A percentile compares a stretch with the other conserved stretches of the same genome.
Conservation (phyloP, 1,140 invertebrate genomes). For the Archegozetes longisetosus region DNA sequence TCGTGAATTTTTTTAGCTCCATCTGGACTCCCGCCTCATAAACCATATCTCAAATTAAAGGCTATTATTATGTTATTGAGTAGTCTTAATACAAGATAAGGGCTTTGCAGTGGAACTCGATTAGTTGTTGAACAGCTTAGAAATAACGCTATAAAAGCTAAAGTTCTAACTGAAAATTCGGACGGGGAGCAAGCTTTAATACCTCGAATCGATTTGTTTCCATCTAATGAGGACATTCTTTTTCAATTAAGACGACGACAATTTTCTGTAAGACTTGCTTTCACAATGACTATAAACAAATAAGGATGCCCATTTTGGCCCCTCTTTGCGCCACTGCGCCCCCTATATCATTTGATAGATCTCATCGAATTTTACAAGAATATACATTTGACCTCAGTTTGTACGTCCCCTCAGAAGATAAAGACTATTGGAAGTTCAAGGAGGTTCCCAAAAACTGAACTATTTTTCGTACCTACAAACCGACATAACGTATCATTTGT, state of each 20-base stretch:
- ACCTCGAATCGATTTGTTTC: background rate
- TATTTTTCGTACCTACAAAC: too few relatives aligned
- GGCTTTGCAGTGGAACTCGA: slow-evolving; percentile 30
- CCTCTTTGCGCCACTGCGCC: too few relatives aligned
- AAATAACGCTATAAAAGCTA: slow-evolving; percentile 18
- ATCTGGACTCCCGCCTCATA: slow-evolving; percentile 28
- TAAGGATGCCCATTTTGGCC: slow-evolving; percentile 33
- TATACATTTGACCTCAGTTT: too few relatives aligned
- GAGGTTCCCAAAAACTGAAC: too few relatives aligned
- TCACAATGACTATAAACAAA: slow-evolving; percentile 38
- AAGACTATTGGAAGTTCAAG: too few relatives aligned
- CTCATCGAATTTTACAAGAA: too few relatives aligned
- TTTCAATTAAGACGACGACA: too few relatives aligned
- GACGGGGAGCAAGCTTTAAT: background rate
- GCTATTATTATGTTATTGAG: slow-evolving; percentile 28
- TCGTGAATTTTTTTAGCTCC: too few relatives aligned
- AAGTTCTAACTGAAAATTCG: background rate
- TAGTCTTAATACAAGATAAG: slow-evolving; percentile 25
- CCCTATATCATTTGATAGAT: slow-evolving; percentile 26
- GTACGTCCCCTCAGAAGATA: too few relatives aligned
- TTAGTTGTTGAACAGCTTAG: slow-evolving; percentile 22
- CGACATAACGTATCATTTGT: too few relatives aligned
- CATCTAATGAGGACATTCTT: slow-evolving; percentile 1
- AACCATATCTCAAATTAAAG: slow-evolving; percentile 27
- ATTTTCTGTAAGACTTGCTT: slow-evolving; percentile 23